Evolutionary conservation across 1,140 invertebrate species (phyloP).

Genomic region (Ceratosolen solmsi): DNA sequence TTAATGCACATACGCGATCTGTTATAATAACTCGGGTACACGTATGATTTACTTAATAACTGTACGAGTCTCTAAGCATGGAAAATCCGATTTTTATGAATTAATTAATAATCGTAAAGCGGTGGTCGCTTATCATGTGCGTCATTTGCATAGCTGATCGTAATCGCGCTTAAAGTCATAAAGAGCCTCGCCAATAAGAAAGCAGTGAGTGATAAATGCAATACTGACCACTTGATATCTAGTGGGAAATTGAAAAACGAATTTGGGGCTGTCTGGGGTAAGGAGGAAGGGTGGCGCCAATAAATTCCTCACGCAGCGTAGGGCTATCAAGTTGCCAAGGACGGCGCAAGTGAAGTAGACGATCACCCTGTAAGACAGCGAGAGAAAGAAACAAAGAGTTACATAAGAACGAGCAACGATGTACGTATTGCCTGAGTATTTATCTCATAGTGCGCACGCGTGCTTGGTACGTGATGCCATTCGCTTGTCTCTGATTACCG

Average conservation of each 20-base stretch:
- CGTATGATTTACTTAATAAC: too few relatives aligned
- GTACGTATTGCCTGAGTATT: background rate
- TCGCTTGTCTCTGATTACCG: background rate
- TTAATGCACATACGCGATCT: too few relatives aligned
- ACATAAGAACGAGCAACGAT: background rate
- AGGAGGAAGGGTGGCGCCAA: constrained; percentile 77
- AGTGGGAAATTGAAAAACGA: constrained; percentile 78
- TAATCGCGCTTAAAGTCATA: too few relatives aligned
- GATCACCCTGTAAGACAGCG: constrained; percentile 53
- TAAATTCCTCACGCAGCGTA: constrained; percentile 76
- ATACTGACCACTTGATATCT: constrained; percentile 70
- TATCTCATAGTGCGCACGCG: background rate
- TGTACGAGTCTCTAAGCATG: too few relatives aligned
- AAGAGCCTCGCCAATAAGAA: too few relatives aligned
- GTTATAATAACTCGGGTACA: too few relatives aligned
- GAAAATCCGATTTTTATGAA: too few relatives aligned
- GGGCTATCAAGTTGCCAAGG: constrained; percentile 52
- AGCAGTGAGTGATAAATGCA: too few relatives aligned
- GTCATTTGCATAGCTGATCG: too few relatives aligned
- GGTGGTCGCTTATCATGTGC: too few relatives aligned
- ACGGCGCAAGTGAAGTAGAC: constrained; percentile 33
- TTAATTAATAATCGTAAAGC: too few relatives aligned
- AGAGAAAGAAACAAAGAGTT: background rate
- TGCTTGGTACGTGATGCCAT: background rate
- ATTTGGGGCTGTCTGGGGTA: constrained; percentile 74